These are phyloP conservation scores for Columba livia DNA, from an alignment of 2,113 vertebrate species.

Conservation along the genomic window DNA sequence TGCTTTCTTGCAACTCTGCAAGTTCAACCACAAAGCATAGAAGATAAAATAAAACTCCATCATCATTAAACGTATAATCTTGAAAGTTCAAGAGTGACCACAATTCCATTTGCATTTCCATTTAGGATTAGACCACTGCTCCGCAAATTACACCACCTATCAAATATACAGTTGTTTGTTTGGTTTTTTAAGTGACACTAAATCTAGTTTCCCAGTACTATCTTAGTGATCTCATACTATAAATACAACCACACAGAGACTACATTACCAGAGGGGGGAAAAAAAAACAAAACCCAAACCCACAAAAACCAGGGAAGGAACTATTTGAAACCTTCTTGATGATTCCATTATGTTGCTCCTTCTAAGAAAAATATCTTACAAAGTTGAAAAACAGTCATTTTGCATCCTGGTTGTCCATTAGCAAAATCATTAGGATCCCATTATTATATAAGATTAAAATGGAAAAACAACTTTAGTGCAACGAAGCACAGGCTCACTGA, in stretches of 20 bases:
- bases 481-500: neutral
- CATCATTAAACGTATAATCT: neutral
- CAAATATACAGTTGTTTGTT: neutral
- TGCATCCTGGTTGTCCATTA: neutral
- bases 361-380: neutral
- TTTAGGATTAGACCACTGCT: neutral
- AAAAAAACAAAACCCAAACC: neutral
- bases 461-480: neutral
- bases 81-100: neutral
- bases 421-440: neutral
- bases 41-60: neutral
- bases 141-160: neutral
- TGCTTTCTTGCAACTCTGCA: neutral
- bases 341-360: neutral
- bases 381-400: neutral
- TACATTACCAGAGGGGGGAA: neutral
- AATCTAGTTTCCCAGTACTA: neutral
- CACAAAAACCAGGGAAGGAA: neutral
- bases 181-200: neutral
- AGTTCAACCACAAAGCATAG: neutral
- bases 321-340: neutral
- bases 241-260: neutral
- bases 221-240: neutral
- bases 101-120: constrained; percentile 30
- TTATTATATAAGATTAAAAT: neutral